Base-by-base conservation (phyloP, 1,140 invertebrate species). In the Drosophila neocordata region DNA sequence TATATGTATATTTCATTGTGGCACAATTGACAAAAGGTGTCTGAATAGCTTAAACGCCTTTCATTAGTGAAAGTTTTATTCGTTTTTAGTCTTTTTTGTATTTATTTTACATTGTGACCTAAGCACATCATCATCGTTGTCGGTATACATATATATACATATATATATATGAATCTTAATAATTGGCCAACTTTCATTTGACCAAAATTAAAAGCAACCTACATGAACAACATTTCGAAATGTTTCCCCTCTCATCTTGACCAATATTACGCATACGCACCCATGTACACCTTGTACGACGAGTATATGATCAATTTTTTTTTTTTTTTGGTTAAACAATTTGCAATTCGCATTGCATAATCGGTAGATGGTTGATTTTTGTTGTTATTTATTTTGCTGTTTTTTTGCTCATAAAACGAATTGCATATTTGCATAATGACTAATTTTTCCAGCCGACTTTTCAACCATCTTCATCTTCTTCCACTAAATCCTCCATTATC, bases 351-450 rank as follows among this genome's bases (percentile, higher is more conserved):
- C 51, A 73, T 85, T 85, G 68, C 82, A 81, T 85, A 85, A 85
- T 88, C 75, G 48, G 37, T 60, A 31, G 7, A 31, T 31, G 27
- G 27, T 31, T 31, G 27, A 31, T 31, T 31, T 31, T 7, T 31
- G 27, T 31, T 31, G 27, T 31, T 31, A 6, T 7, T 4, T 24
- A 2, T 56, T 59, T 69, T 73, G 82, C 74, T 78, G 77, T 77
- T 88, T 78, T 73, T 77, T 88, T 83, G 27, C 53, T 24, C 52
- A 27, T 51, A 65, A 53, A 79, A 88, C 76, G 75, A 87, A 82
- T 82, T 88, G 78, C 68, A 73, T 57, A 83, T 87, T 87, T 87
- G 83, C 83, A 87, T 87, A 87, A 87, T 87, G 71, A 79, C 65
- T 81, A 87, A 87, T 87, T 83, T 85, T 76, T 82, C 48, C 67